phyloP scores from a whole-genome alignment of 2,888 invertebrate species.

The Caenorhabditis sp. region DNA sequence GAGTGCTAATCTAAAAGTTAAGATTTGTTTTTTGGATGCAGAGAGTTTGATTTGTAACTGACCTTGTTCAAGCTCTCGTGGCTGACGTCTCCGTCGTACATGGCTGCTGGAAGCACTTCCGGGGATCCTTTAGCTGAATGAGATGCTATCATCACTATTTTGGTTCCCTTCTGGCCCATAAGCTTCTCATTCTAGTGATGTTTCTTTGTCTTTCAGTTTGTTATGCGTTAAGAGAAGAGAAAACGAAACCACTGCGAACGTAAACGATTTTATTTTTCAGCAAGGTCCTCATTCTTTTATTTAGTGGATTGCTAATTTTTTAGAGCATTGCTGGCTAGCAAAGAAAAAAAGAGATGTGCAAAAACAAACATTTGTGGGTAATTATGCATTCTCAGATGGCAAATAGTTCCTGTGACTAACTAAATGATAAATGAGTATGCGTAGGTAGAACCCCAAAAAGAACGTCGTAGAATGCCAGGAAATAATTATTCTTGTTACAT shows the following conservation, averaged over 20 bases:
- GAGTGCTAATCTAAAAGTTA: slow-evolving; percentile 56
- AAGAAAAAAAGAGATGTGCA: slow-evolving; percentile 12
- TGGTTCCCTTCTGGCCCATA: slow-evolving; percentile 38
- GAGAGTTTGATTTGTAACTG: not conserved
- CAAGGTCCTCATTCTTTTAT: slow-evolving; percentile 1
- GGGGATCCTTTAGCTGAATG: slow-evolving; percentile 70
- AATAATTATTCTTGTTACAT: slow-evolving; percentile 22
- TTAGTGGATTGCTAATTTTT: slow-evolving; percentile 36
- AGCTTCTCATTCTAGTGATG: slow-evolving; percentile 16
- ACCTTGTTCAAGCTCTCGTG: slow-evolving; percentile 66
- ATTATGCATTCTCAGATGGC: slow-evolving; percentile 34
- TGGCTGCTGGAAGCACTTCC: slow-evolving; percentile 61
- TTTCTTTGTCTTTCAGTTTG: slow-evolving; percentile 24
- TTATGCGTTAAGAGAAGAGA: slow-evolving; percentile 17
- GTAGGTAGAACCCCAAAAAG: slow-evolving; percentile 3
- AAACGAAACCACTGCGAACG: not conserved
- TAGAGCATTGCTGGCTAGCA: slow-evolving; percentile 9
- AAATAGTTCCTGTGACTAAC: slow-evolving; percentile 5
- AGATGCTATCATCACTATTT: slow-evolving; percentile 12
- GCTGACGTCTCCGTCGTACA: slow-evolving; percentile 62
- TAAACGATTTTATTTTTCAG: slow-evolving; percentile 3
- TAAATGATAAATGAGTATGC: slow-evolving; percentile 12
- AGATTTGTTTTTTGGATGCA: not conserved
- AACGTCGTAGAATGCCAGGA: not conserved
- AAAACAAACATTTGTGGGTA: slow-evolving; percentile 31